phyloP scores from a whole-genome alignment of 2,888 invertebrate species.

The Tiphia femorata region DNA sequence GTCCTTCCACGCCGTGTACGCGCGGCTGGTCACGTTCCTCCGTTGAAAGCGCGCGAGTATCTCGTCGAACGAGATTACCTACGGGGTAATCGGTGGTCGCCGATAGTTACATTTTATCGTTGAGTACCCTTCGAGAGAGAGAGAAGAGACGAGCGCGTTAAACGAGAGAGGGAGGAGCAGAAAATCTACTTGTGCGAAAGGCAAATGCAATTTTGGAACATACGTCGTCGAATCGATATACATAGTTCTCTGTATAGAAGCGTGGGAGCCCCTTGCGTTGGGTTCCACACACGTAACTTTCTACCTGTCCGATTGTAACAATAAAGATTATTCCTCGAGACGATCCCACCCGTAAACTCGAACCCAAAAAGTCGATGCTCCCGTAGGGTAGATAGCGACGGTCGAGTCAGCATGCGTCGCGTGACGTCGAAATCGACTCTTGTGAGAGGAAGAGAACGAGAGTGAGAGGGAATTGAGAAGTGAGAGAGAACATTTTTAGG shows the following conservation, averaged over 20 bases:
- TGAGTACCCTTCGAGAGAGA: constrained; percentile 33
- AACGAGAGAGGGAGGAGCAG: no score
- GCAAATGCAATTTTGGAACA: no score
- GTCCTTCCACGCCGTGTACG: no score
- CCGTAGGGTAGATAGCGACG: not conserved
- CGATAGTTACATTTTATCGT: constrained; percentile 42
- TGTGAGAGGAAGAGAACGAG: not conserved
- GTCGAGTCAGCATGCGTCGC: not conserved
- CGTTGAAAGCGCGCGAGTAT: constrained; percentile 17
- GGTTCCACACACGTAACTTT: no score
- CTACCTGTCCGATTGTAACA: constrained; percentile 26
- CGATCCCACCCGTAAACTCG: not conserved
- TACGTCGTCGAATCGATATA: no score
- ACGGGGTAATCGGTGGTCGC: constrained; percentile 36
- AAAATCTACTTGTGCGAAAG: no score
- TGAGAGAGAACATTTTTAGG: not conserved
- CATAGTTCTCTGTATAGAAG: no score
- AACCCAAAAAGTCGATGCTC: no score
- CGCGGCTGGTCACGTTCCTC: constrained; percentile 26
- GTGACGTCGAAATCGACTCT: not conserved
- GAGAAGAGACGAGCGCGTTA: constrained; percentile 18
- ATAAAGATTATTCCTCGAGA: constrained; percentile 31
- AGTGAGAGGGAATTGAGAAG: not conserved
- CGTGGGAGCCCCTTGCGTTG: no score
- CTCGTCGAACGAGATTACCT: constrained; percentile 18